These are phyloP conservation scores for Paracanthobrama guichenoti DNA, from an alignment of 2,113 vertebrate species.

Conservation along the genomic window DNA sequence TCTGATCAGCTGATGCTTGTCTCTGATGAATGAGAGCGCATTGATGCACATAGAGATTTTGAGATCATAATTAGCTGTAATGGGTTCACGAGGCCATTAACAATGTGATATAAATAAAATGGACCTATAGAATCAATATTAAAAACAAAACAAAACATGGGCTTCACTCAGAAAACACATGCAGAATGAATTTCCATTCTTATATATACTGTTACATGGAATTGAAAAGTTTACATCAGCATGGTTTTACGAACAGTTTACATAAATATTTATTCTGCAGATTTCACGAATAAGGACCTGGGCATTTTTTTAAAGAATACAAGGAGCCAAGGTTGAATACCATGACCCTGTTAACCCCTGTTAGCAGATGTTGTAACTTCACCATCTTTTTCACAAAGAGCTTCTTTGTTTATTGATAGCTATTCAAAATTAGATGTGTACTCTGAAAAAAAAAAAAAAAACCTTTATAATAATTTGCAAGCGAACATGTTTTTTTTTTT, in stretches of 20 bases:
- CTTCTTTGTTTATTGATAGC: background rate
- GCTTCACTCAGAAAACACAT: background rate
- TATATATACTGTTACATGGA: background rate
- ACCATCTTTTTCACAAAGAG: background rate
- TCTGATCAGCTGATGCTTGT: constrained; percentile 37
- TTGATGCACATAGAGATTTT: constrained; percentile 22
- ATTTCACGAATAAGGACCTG: background rate
- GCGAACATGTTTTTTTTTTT: no score
- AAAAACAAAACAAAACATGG: background rate
- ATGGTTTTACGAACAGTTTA: background rate
- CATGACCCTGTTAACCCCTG: background rate
- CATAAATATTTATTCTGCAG: background rate
- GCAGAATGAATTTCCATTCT: background rate
- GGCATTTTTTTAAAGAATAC: background rate
- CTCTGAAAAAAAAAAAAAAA: background rate
- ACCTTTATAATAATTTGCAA: background rate
- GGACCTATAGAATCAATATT: background rate
- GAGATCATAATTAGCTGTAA: constrained; percentile 45
- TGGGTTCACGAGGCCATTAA: constrained; percentile 19
- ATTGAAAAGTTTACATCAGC: background rate
- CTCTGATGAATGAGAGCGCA: constrained; percentile 25
- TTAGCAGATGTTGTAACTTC: background rate
- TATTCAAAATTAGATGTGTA: background rate
- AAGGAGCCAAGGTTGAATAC: background rate
- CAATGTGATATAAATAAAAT: constrained; percentile 4